phyloP scores from a whole-genome alignment of 2,113 vertebrate species.

The Tragelaphus imberbis region DNA sequence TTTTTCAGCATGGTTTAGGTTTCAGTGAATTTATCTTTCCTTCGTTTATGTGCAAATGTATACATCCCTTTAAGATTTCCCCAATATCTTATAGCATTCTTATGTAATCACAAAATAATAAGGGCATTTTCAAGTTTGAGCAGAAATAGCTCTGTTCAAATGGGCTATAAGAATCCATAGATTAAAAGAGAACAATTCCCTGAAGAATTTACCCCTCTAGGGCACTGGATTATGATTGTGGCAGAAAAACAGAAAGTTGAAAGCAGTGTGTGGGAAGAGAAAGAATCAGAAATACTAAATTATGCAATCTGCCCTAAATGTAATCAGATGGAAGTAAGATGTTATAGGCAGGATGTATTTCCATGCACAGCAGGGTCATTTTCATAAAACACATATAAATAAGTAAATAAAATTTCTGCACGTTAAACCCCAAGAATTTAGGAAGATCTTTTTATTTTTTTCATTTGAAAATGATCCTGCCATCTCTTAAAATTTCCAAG shows the following conservation, averaged over 20 bases:
- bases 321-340: neutral
- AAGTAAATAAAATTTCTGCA: neutral
- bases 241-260: neutral
- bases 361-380: fast-evolving
- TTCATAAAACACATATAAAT: neutral
- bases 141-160: constrained; percentile 30
- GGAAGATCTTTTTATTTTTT: neutral
- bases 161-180: neutral
- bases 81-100: neutral
- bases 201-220: neutral
- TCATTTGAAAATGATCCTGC: neutral
- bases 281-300: neutral
- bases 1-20: neutral
- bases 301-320: neutral
- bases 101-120: neutral
- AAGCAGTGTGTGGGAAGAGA: neutral
- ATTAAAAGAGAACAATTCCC: neutral
- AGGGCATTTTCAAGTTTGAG: neutral
- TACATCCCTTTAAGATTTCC: neutral
- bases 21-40: neutral
- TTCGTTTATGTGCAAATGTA: neutral
- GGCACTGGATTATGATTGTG: neutral
- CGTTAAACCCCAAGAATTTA: neutral
- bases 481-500: neutral
- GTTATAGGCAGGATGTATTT: fast-evolving